Percentiles rank a stretch among this genome's conserved stretches.
Evolutionary conservation across 1,140 invertebrate genomes (phyloP).

Genomic region (Caenorhabditis brenneri): DNA sequence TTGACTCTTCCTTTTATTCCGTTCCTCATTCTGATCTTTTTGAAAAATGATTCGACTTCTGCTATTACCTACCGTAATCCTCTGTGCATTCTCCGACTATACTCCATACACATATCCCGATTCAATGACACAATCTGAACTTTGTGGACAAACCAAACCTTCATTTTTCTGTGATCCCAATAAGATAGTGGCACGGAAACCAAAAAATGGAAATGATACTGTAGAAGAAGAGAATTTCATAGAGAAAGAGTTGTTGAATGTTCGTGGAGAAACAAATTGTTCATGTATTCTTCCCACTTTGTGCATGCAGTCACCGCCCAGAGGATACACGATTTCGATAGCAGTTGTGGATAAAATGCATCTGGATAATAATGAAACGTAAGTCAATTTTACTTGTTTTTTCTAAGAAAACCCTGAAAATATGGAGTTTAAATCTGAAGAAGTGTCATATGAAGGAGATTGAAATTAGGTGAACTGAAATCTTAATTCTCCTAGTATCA

Average conservation of each 20-base stretch:
- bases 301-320: not conserved
- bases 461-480: too few species aligned
- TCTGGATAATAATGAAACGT: constrained; percentile 43
- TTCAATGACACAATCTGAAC: constrained; percentile 29
- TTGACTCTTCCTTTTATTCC: not conserved
- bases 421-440: too few species aligned
- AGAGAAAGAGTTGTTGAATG: not conserved
- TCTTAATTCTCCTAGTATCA: too few species aligned
- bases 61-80: not conserved
- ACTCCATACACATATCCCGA: constrained; percentile 47
- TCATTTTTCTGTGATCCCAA: constrained; percentile 38
- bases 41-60: not conserved
- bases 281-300: not conserved
- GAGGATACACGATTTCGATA: constrained; percentile 39
- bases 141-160: not conserved
- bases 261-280: constrained; percentile 42
- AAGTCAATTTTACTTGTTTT: too few species aligned
- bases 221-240: not conserved
- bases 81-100: not conserved
- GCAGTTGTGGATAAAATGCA: constrained; percentile 30
- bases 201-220: not conserved
- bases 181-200: not conserved
- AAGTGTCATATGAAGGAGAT: too few species aligned
- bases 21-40: not conserved
- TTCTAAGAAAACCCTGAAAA: too few species aligned